Percentiles rank a stretch among this genome's conserved stretches.
These are phyloP conservation scores for Pontoporia blainvillei DNA, from an alignment of 2,113 vertebrate genomes.

Conservation along the genomic window DNA sequence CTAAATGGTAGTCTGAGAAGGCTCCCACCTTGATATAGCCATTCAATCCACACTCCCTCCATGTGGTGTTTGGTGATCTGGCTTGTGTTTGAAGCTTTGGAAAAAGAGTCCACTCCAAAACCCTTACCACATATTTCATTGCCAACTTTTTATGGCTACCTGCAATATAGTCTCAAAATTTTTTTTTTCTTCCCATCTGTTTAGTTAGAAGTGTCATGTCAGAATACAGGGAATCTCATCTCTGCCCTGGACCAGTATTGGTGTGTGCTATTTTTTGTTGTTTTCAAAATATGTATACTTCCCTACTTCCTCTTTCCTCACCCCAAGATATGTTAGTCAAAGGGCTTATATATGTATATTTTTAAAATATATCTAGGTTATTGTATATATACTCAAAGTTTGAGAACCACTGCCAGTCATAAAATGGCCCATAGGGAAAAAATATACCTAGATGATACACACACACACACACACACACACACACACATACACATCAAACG, in stretches of 20 bases:
- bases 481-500: neutral
- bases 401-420: neutral
- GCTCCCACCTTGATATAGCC: neutral
- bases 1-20: neutral
- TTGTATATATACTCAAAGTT: neutral
- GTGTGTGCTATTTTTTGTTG: neutral
- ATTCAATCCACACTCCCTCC: neutral
- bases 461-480: neutral
- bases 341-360: neutral
- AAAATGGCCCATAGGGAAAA: neutral
- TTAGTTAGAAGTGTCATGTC: neutral
- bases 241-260: neutral
- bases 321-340: neutral
- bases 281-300: neutral
- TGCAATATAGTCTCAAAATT: neutral
- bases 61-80: neutral
- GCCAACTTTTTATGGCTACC: neutral
- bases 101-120: neutral
- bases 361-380: neutral
- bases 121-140: neutral
- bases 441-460: neutral
- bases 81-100: neutral
- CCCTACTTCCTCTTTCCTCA: neutral
- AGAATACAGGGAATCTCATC: neutral
- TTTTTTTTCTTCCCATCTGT: neutral